phyloP scores from a whole-genome alignment of 2,797 vertebrate genomes.

The Prionace glauca region DNA sequence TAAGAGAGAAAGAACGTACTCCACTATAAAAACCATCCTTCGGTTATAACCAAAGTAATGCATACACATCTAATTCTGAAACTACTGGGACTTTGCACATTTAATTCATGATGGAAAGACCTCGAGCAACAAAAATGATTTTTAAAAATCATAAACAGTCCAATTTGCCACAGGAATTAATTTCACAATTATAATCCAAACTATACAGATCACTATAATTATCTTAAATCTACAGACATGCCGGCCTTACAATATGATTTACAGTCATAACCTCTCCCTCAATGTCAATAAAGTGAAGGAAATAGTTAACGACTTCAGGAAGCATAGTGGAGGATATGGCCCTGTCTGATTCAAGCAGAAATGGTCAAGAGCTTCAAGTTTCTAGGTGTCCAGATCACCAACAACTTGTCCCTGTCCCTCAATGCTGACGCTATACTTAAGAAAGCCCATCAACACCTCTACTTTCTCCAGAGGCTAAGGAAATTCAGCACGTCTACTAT shows the following conservation, averaged over 20 bases:
- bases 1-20: neutral
- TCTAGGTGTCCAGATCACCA: no score
- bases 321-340: no score
- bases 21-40: neutral
- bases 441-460: no score
- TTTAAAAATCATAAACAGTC: neutral
- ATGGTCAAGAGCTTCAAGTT: no score
- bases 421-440: no score
- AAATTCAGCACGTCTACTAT: no score
- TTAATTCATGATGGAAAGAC: conserved; percentile 10
- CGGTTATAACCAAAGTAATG: neutral
- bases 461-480: no score
- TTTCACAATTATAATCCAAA: neutral
- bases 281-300: no score
- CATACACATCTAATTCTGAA: neutral
- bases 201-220: neutral
- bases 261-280: neutral
- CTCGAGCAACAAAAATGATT: neutral
- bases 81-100: neutral
- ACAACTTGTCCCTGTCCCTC: no score
- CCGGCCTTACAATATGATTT: neutral
- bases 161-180: neutral
- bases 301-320: no score
- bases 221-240: neutral
- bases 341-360: no score